Conservation (phyloP, 1,140 invertebrate species). For the Drosophila pruinosa region DNA sequence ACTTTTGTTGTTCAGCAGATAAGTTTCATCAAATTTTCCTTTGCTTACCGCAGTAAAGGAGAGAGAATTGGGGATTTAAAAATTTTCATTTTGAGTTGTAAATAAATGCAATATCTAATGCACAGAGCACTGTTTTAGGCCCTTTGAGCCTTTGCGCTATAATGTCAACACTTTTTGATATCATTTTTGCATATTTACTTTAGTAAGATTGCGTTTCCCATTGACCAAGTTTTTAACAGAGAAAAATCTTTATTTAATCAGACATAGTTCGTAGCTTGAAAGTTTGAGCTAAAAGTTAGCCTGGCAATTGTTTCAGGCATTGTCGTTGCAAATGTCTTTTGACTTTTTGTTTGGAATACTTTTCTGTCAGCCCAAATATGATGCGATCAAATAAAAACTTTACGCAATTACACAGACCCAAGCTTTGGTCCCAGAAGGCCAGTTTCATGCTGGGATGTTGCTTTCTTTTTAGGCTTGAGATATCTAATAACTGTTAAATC, state of each 20-base stretch:
- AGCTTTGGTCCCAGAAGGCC: constrained; percentile 24
- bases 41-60: too few species aligned
- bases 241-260: constrained; percentile 79
- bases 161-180: constrained; percentile 47
- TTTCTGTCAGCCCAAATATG: constrained; percentile 48
- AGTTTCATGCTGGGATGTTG: constrained; percentile 6
- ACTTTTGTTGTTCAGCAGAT: neutral
- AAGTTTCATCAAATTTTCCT: neutral
- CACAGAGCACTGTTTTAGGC: constrained; percentile 13
- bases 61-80: too few species aligned
- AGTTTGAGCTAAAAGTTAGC: constrained; percentile 49
- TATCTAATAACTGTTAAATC: constrained; percentile 81
- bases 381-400: constrained; percentile 79
- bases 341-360: constrained; percentile 63
- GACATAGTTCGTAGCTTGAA: constrained; percentile 56
- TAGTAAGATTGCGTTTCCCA: constrained; percentile 35
- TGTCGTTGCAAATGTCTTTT: constrained; percentile 51
- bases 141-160: constrained; percentile 19
- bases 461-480: constrained; percentile 27
- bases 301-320: constrained; percentile 52
- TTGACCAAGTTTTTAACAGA: constrained; percentile 39
- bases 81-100: neutral
- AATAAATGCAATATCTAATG: constrained; percentile 14
- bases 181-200: constrained; percentile 63
- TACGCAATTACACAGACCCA: constrained; percentile 34